phyloP scores from a whole-genome alignment of 2,888 invertebrate genomes.

The Seladonia tumulorum region DNA sequence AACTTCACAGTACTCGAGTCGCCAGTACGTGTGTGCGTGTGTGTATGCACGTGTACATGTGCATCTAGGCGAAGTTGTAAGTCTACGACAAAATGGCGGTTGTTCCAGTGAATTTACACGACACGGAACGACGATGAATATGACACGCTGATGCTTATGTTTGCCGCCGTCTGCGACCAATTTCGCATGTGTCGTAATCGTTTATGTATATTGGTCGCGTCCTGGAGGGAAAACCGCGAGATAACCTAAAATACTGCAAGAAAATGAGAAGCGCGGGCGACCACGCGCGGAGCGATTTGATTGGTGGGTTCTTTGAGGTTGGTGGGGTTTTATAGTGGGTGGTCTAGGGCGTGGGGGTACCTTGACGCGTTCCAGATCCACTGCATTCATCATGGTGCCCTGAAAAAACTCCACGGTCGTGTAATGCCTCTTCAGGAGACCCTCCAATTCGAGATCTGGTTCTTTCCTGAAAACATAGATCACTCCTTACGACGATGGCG shows the following conservation, averaged over 20 bases:
- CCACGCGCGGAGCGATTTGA: conserved; percentile 55
- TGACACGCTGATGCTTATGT: conserved; percentile 1
- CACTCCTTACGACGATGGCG: conserved; percentile 81
- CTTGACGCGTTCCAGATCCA: conserved; percentile 99
- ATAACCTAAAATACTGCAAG: conserved; percentile 77
- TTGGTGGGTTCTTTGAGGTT: conserved; percentile 46
- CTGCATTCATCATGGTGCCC: conserved; percentile 99
- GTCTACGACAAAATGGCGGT: conserved; percentile 6
- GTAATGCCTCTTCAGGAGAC: conserved; percentile 99
- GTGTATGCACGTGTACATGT: conserved; percentile 3
- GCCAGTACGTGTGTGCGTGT: conserved; percentile 1
- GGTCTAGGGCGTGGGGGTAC: conserved; percentile 87
- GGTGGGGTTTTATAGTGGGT: conserved; percentile 65
- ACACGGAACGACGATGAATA: conserved; percentile 38
- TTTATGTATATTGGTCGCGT: conserved; percentile 68
- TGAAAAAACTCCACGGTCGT: conserved; percentile 99
- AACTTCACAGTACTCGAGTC: conserved; percentile 26
- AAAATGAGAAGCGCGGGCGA: conserved; percentile 69
- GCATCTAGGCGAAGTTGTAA: not conserved
- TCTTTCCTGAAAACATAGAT: conserved; percentile 94
- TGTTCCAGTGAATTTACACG: conserved; percentile 13
- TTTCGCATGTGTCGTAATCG: conserved; percentile 10
- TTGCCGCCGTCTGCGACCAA: conserved; percentile 4
- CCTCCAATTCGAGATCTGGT: conserved; percentile 99
- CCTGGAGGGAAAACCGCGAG: conserved; percentile 75